phyloP scores from a whole-genome alignment of 2,888 invertebrate genomes.

The Andrena minutula region DNA sequence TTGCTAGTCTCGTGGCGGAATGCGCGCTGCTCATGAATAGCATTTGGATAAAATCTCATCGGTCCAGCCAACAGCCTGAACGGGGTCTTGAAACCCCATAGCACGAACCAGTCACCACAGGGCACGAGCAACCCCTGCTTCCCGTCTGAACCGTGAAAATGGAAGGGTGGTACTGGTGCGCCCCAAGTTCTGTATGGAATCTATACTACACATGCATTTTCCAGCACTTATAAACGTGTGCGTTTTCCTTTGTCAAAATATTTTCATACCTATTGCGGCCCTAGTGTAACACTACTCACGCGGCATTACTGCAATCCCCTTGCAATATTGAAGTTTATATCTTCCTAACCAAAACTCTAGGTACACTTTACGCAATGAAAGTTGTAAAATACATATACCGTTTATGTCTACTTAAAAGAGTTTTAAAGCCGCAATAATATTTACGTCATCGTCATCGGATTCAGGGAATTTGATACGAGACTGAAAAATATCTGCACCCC shows the following conservation, averaged over 20 bases:
- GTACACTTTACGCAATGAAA: background rate
- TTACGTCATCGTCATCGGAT: background rate
- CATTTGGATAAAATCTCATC: slow-evolving; percentile 82
- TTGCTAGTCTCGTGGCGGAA: slow-evolving; percentile 36
- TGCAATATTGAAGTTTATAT: no score
- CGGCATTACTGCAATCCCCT: background rate
- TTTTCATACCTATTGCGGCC: slow-evolving; percentile 75
- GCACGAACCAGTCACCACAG: slow-evolving; percentile 62
- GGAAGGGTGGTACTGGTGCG: slow-evolving; percentile 40
- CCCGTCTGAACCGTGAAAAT: slow-evolving; percentile 54
- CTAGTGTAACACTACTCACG: background rate
- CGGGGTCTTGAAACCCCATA: slow-evolving; percentile 60
- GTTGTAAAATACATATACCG: no score
- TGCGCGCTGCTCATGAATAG: slow-evolving; percentile 77
- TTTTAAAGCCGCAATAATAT: background rate
- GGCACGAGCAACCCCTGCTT: slow-evolving; percentile 52
- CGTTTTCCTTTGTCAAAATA: slow-evolving; percentile 73
- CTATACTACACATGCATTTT: slow-evolving; percentile 8
- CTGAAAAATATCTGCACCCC: slow-evolving; percentile 13
- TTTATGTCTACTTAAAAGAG: background rate
- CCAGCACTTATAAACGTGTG: slow-evolving; percentile 29
- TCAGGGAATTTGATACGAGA: background rate
- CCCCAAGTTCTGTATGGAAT: background rate
- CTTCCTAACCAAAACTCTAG: background rate
- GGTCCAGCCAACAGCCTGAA: slow-evolving; percentile 68